Percentiles rank a stretch among this genome's conserved stretches.
Conservation (phyloP, 2,797 vertebrate genomes). For the Synanceia verrucosa region DNA sequence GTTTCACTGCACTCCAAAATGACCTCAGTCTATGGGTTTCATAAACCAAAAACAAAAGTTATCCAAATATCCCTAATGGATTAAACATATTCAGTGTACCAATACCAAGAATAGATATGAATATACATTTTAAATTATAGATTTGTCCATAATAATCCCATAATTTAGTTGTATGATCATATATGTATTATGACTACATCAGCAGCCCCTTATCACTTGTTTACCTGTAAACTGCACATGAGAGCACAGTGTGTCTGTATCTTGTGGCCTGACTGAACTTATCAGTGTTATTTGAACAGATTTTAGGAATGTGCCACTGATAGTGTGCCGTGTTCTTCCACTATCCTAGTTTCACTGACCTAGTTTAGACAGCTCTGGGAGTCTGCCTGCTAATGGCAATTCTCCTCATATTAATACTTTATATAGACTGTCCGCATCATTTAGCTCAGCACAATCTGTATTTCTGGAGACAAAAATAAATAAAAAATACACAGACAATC, state of each 20-base stretch:
- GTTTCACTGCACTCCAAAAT: not conserved
- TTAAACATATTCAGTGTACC: not conserved
- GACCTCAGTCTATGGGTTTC: not conserved
- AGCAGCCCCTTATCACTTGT: not conserved
- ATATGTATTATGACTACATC: not conserved
- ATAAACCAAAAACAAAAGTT: not conserved
- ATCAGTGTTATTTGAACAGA: conserved; percentile 42
- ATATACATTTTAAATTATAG: not conserved
- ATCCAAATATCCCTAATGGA: not conserved
- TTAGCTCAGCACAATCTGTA: conserved; percentile 1
- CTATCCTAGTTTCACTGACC: conserved; percentile 60
- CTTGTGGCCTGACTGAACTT: not conserved
- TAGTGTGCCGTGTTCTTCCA: conserved; percentile 19
- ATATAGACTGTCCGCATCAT: conserved; percentile 23
- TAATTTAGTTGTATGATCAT: not conserved
- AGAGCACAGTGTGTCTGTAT: conserved; percentile 2
- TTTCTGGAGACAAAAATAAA: conserved; percentile 14
- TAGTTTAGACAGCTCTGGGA: conserved; percentile 57
- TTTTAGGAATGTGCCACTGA: conserved; percentile 39
- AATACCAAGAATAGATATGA: not conserved
- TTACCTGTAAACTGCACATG: not conserved
- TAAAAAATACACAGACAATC: not conserved
- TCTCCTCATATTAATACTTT: conserved; percentile 55
- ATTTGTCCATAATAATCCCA: not conserved
- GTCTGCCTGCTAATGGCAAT: conserved; percentile 29